These are phyloP conservation scores for Caloenas nicobarica DNA, from an alignment of 2,113 vertebrate species.

Conservation along the genomic window DNA sequence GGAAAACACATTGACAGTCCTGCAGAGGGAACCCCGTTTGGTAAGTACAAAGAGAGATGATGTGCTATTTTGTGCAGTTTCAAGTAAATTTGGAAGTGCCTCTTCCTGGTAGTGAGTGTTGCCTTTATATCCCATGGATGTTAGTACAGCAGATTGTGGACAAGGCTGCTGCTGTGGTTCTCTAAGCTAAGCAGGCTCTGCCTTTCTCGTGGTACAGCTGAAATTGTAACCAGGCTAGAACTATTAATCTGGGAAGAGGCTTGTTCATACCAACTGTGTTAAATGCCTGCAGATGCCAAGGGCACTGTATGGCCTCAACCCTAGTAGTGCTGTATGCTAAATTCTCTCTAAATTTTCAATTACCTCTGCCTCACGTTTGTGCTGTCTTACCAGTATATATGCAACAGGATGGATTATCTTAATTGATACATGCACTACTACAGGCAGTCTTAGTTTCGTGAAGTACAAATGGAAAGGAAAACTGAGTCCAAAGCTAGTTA, in stretches of 20 bases:
- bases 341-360: neutral
- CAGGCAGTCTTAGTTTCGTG: neutral
- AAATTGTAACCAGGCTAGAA: neutral
- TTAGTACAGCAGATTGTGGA: neutral
- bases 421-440: neutral
- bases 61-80: neutral
- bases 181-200: neutral
- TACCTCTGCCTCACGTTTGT: neutral
- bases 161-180: neutral
- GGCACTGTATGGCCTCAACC: neutral
- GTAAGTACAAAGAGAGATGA: constrained; percentile 17
- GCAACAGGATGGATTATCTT: neutral
- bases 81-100: neutral
- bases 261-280: neutral
- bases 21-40: neutral
- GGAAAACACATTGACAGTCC: neutral
- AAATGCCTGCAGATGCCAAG: neutral
- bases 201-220: neutral
- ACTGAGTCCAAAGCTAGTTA: neutral
- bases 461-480: neutral
- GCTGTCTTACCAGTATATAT: neutral
- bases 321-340: neutral
- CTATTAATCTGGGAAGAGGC: neutral
- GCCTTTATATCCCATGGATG: accelerated
- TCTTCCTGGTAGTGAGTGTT: neutral